Evolutionary conservation across 2,113 vertebrate species (phyloP).

Genomic region (Odontesthes bonariensis): DNA sequence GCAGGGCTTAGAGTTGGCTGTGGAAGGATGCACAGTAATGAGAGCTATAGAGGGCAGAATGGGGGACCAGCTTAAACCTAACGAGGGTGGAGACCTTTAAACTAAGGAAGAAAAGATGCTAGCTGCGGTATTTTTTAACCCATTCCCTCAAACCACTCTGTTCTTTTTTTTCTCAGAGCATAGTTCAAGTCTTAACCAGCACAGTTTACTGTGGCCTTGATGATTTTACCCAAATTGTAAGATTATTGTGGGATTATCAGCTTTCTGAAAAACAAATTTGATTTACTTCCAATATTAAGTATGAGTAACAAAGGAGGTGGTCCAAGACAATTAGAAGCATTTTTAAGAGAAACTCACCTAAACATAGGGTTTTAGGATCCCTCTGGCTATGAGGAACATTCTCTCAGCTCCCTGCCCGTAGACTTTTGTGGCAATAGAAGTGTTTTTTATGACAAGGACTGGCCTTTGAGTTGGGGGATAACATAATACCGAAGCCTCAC

Average conservation of each 20-base stretch:
- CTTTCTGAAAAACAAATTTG: constrained; percentile 58
- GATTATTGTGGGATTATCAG: constrained; percentile 41
- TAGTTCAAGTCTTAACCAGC: constrained; percentile 47
- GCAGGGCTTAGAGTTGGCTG: constrained; percentile 59
- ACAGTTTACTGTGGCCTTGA: constrained; percentile 24
- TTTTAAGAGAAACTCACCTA: constrained; percentile 39
- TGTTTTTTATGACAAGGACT: constrained; percentile 45
- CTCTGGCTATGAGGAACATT: constrained; percentile 21
- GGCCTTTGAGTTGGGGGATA: constrained; percentile 50
- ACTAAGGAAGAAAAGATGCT: constrained; percentile 47
- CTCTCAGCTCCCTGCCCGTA: constrained; percentile 17
- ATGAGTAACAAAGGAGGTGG: constrained; percentile 34
- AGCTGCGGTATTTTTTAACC: constrained; percentile 31
- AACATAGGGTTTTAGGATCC: constrained; percentile 24
- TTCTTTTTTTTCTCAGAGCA: constrained; percentile 36
- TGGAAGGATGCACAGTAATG: constrained; percentile 68
- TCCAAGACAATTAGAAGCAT: constrained; percentile 51
- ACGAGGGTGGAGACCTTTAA: constrained; percentile 66
- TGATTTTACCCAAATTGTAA: constrained; percentile 43
- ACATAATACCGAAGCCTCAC: constrained; percentile 38
- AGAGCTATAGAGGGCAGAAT: constrained; percentile 60
- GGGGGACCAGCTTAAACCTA: constrained; percentile 46
- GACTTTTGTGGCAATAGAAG: constrained; percentile 35
- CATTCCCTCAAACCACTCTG: constrained; percentile 10
- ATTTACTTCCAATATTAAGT: constrained; percentile 51